Base-by-base conservation (phyloP, 2,888 invertebrate genomes). In the Iselma pallidipennis region DNA sequence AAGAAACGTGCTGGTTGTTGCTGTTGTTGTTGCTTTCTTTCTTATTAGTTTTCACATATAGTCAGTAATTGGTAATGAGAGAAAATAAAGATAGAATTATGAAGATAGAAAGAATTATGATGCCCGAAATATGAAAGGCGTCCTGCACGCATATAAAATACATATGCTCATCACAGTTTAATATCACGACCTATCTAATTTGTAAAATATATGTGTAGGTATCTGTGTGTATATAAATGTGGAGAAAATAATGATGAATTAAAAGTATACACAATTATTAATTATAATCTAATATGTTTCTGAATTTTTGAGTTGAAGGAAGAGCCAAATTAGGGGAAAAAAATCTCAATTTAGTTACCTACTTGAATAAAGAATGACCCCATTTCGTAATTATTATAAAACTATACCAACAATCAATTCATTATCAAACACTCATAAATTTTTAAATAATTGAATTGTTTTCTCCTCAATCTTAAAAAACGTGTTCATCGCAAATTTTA, bases 71-170 rank as follows among this genome's bases (percentile, higher is more conserved):
- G 14, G n/a, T 37, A 37, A 16, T 9, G 16, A 37, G 16, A 14
- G 37, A 16, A 33, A n/a, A 33, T 14, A 16, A 37, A 37, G 37
- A 37, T 37, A 10, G 37, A 37, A 16, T 37, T 37, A n/a, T n/a
- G n/a, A 16, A 37, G 16, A 16, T 70, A 56, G 71, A 72, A 72
- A 76, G 76, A 78, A 66, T 77, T 78, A 77, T 76, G 71, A 72
- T 69, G 68, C 68, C 73, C 69, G 59, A 65, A 62, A 61, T 63
- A 63, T 68, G 66, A 66, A 65, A 61, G 66, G 53, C 57, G 54
- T 65, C 60, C 59, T 53, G 52, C 37, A 55, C 25, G 45, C 23
- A 55, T 33, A 21, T 33, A 29, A 12, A 52, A 26, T 16, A 14
- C 42, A 48, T n/a, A 19, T 14, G n/a, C 19, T 21, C n/a, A 19